Base-by-base conservation (phyloP, 2,113 vertebrate genomes). In the Aegithalos caudatus region DNA sequence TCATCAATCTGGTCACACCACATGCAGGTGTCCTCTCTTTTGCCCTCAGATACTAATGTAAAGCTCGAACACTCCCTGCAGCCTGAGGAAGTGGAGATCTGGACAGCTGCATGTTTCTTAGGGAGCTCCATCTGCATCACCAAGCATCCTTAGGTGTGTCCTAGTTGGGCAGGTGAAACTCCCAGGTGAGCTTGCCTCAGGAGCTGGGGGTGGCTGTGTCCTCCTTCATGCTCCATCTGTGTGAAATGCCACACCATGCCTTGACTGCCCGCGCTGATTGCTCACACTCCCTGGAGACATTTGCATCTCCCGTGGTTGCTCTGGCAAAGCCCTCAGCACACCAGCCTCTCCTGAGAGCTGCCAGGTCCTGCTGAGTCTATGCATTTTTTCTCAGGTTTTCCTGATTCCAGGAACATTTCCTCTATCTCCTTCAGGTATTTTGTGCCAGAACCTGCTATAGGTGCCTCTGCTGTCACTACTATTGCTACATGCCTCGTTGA, bases 401-500 rank as follows among this genome's bases (percentile, higher is more conserved):
- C 40, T 27, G 40, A 35, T 25, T 40, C 38, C n/a, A 58, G 28
- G 37, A 73, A 20, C 6, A 2, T 28, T 23, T 58, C 19, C 54
- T 58, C 7, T 17, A 40, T 20, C 53, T 74, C 11, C 29, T 45
- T 61, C 4, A 4, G 13, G 6, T 31, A n/a, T 47, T 67, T 60
- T 22, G 38, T 29, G 29, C 21, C n/a, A 40, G 17, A 53, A 19
- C 25, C 54, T 54, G 47, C 40, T 17, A 22, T 10, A 29, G 19
- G 24, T 47, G 45, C 29, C 1, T 1, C 45, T 60, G 12, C 33
- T 21, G 5, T 45, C 5, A 0, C 45, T 1, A 1, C 17, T 38
- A 22, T 51, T 0, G 0, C 16, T 64, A 35, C 0, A 0, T 28
- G 19, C 23, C 28, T 73, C 0, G 0, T 81, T 37, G 33, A 51